Percentiles rank a stretch among this genome's conserved stretches.
These are phyloP conservation scores for Hirundo rustica DNA, from an alignment of 2,797 vertebrate species.

Conservation along the genomic window DNA sequence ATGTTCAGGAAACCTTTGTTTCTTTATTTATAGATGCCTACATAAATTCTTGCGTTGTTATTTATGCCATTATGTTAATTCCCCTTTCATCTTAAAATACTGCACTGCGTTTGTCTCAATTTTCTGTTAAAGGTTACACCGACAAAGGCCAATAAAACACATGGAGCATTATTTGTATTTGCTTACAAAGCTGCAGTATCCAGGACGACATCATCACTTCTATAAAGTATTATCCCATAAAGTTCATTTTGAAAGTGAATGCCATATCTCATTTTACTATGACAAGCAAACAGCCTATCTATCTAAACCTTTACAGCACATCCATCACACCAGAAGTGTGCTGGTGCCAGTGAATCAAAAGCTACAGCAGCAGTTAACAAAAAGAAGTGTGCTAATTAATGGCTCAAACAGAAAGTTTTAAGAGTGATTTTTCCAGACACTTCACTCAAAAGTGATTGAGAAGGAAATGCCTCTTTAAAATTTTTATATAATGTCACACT, in stretches of 20 bases:
- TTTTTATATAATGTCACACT: slow-evolving; percentile 56
- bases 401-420: slow-evolving; percentile 6
- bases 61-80: not conserved
- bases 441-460: slow-evolving; percentile 16
- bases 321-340: not conserved
- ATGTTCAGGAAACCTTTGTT: not conserved
- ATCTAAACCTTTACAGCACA: not conserved
- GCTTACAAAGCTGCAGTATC: not conserved
- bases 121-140: slow-evolving; percentile 2
- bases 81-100: slow-evolving; percentile 11
- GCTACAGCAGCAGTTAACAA: slow-evolving; percentile 25
- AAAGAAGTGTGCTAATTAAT: slow-evolving; percentile 11
- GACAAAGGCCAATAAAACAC: slow-evolving; percentile 19
- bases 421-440: not conserved
- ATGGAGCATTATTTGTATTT: slow-evolving; percentile 24
- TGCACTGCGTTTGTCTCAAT: slow-evolving; percentile 12
- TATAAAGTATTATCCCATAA: slow-evolving; percentile 7
- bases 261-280: slow-evolving; percentile 9
- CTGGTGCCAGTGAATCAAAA: slow-evolving; percentile 24
- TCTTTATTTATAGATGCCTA: not conserved
- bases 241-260: slow-evolving; percentile 39
- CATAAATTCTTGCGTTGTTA: not conserved
- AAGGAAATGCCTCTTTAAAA: slow-evolving; percentile 42
- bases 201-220: not conserved
- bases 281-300: not conserved